Conservation (phyloP, 2,797 vertebrate species). For the Phataginus tetradactyla region DNA sequence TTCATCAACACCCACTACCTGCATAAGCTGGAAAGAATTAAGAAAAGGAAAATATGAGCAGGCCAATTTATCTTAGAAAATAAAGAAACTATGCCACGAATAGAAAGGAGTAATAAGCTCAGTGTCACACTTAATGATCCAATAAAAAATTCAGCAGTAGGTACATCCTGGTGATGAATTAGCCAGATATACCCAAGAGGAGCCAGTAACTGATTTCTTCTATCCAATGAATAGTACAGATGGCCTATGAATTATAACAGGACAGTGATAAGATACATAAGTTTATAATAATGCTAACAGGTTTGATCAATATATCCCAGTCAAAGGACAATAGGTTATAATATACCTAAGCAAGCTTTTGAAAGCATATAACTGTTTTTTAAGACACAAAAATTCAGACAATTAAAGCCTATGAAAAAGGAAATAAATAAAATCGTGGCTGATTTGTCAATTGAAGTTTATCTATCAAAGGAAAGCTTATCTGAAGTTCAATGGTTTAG, state of each 20-base stretch:
- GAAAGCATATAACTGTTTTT: not conserved
- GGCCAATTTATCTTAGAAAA: not conserved
- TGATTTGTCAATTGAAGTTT: not conserved
- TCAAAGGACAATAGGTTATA: not conserved
- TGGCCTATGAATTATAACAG: not conserved
- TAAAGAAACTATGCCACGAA: not conserved
- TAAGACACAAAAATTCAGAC: not conserved
- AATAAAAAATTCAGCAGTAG: not conserved
- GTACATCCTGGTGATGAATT: not conserved
- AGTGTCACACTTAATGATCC: not conserved
- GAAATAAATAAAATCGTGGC: not conserved
- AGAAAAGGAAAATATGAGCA: not conserved
- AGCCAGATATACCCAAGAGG: not conserved
- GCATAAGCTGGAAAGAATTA: not conserved
- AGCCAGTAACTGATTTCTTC: not conserved
- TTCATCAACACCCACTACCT: not conserved
- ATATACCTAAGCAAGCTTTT: not conserved
- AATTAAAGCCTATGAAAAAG: not conserved
- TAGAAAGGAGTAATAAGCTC: not conserved
- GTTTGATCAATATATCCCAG: not conserved
- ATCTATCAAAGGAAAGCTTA: not conserved
- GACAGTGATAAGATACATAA: not conserved
- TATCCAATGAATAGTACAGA: not conserved
- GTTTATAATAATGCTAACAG: not conserved
- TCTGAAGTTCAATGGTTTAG: not conserved